Conservation (phyloP, 1,140 invertebrate genomes). For the Monomorium pharaonis region DNA sequence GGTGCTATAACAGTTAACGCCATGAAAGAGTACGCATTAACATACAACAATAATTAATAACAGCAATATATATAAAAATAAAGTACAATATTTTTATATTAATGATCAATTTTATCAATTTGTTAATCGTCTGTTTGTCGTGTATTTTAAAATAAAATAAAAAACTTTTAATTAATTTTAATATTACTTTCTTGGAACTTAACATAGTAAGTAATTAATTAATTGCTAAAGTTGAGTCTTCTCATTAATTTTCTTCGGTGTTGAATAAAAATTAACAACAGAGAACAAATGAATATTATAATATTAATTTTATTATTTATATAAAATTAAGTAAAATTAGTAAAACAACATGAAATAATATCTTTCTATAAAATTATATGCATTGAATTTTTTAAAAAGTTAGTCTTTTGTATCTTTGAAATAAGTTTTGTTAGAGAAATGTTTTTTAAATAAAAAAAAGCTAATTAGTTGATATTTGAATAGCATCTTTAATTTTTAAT, state of each 20-base stretch:
- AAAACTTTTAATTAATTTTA: no score
- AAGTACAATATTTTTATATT: no score
- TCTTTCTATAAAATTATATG: background rate
- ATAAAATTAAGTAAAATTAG: background rate
- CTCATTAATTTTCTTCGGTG: background rate
- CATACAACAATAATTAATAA: background rate
- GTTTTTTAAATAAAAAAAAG: no score
- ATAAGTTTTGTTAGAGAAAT: background rate
- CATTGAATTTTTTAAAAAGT: no score
- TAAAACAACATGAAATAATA: background rate
- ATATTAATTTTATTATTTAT: background rate
- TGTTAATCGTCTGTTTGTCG: no score
- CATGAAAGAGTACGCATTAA: background rate
- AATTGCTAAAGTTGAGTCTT: background rate
- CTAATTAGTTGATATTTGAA: background rate
- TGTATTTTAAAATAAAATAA: no score
- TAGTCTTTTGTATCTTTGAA: no score
- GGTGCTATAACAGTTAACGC: conserved; percentile 70
- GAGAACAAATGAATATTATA: background rate
- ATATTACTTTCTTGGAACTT: no score
- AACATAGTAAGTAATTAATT: no score
- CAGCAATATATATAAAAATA: background rate
- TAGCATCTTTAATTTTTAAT: background rate
- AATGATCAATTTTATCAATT: no score
- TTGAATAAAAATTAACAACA: background rate